Evolutionary conservation across 2,113 vertebrate genomes (phyloP), one percentile per base, ranked within the genome.

Genomic region (Chamaea fasciata): DNA sequence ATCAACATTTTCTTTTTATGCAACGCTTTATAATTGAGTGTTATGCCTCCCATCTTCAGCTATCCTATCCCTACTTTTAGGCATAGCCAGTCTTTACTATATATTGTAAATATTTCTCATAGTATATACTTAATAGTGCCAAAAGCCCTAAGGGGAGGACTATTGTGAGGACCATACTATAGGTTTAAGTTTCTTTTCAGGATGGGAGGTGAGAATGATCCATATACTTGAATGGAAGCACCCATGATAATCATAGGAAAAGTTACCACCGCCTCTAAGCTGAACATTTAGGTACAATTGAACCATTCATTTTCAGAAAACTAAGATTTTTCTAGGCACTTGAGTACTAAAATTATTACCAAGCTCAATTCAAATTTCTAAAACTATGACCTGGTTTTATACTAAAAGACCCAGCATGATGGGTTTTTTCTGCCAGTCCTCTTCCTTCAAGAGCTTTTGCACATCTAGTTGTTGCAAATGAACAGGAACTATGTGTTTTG

Each of bases 61-160:
- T 92, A 62, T 47, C 31, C 71, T 42, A 79, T n/a, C 27, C 37
- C 15, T 83, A 59, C 56, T 87, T 91, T 96, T 37, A 89, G 28
- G 28, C 52, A n/a, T 64, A 93, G 73, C 56, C 75, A 70, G 27
- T 31, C 47, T 82, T 92, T 74, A 57, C 8, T n/a, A 17, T 65
- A 53, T 68, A 69, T 62, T 90, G 74, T 47, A 94, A 95, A 89
- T 64, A 94, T 65, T 94, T 80, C 56, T 96, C n/a, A 28, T 30
- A 57, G 17, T n/a, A 21, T 81, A 37, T 31, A 56, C 28, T 92
- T 88, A 64, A 62, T 37, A 64, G 30, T 65, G 49, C 33, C 65
- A 81, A 81, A 94, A 94, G 47, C 35, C 62, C 69, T 80, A 83
- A 52, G 27, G 11, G 49, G 39, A 95, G 16, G 64, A 37, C 42